Base-by-base conservation (phyloP, 2,113 vertebrate genomes). In the Ariopsis seemanni region DNA sequence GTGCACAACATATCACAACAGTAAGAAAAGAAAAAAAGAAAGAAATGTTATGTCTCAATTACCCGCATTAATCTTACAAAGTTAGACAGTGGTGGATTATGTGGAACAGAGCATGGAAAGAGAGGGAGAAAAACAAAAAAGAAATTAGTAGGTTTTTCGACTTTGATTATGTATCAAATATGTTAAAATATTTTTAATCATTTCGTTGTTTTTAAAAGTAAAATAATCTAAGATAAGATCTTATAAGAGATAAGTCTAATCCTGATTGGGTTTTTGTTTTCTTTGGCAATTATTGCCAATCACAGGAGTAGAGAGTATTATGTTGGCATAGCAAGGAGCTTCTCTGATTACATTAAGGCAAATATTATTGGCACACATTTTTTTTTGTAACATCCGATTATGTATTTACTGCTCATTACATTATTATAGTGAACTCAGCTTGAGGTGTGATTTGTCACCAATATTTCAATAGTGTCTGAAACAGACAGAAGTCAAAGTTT, bases 351-450 rank as follows among this genome's bases (percentile, higher is more conserved):
- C 63, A 65, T 97, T 99, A 99, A 99, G 97, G 97, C 97, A 97
- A 97, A 95, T 96, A 96, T 96, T 96, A 97, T 98, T 99, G 97
- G 96, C 97, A 97, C 96, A 92, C 93, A 92, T 94, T 93, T 91
- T 80, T 93, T n/a, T 88, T 91, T 95, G 42, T 42, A 94, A 93
- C 92, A 85, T 91, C 92, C 90, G 90, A 92, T 91, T 91, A 91
- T 84, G 85, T 78, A 89, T 89, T 92, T 90, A 91, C 91, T 91
- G 91, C 91, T 89, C 90, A 89, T 89, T 92, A 82, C 89, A 87
- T 90, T 89, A 82, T 78, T 90, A 25, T 82, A 88, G 91, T 89
- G 90, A 91, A 91, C 91, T 83, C 87, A 91, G 82, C 72, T 67
- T 5, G 58, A 79, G 18, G 63, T 82, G 78, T 82, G 78, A 69